Conservation (phyloP, 1,140 invertebrate genomes). For the Steinernema khuongi region DNA sequence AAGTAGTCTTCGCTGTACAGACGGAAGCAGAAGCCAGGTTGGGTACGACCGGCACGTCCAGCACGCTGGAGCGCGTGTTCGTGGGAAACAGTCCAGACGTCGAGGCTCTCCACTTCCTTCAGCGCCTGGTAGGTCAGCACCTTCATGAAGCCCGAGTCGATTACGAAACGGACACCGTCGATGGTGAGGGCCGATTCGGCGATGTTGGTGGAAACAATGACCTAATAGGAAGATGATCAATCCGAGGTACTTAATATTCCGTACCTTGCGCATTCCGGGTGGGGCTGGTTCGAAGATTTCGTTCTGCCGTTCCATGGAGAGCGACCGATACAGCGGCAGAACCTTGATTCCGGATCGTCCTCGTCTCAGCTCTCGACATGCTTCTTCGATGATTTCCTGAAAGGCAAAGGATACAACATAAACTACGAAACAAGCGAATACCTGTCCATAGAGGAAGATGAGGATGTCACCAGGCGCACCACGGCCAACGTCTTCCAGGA, state of each 20-base stretch:
- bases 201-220: conserved; percentile 83
- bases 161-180: conserved; percentile 78
- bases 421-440: too few relatives aligned
- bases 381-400: conserved; percentile 70
- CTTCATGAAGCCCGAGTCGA: conserved; percentile 73
- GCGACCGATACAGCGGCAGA: conserved; percentile 81
- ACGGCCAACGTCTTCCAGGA: conserved; percentile 95
- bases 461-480: conserved; percentile 93
- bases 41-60: conserved; percentile 79
- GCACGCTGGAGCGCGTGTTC: conserved; percentile 84
- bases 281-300: conserved; percentile 71
- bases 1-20: conserved; percentile 68
- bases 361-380: conserved; percentile 71
- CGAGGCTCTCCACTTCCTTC: conserved; percentile 65
- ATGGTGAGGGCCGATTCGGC: conserved; percentile 96
- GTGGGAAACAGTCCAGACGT: conserved; percentile 70
- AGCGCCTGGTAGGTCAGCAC: conserved; percentile 78
- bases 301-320: conserved; percentile 76
- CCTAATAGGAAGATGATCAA: conserved; percentile 51
- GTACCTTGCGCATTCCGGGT: conserved; percentile 66
- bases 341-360: conserved; percentile 75
- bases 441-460: conserved; percentile 69
- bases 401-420: background rate
- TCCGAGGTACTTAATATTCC: conserved; percentile 51
- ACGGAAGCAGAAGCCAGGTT: conserved; percentile 74